Evolutionary conservation across 1,140 invertebrate genomes (phyloP).

Genomic region (Piezodorus guildinii): DNA sequence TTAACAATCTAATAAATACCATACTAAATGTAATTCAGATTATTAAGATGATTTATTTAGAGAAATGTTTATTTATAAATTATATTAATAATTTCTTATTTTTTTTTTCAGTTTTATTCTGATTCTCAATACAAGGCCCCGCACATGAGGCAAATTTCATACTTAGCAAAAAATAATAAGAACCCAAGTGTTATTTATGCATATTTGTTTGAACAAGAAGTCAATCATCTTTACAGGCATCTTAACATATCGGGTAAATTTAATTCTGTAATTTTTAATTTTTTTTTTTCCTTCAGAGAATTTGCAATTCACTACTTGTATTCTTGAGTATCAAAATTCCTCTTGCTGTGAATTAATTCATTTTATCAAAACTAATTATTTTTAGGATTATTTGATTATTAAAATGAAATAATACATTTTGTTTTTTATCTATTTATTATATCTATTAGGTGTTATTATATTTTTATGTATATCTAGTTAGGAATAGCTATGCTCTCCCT

Average conservation of each 20-base stretch:
- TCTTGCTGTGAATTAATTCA: background rate
- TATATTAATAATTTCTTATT: background rate
- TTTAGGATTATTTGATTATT: too few species aligned
- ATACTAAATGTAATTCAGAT: slow-evolving; percentile 28
- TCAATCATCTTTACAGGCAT: slow-evolving; percentile 35
- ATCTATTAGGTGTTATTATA: too few species aligned
- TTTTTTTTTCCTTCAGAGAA: background rate
- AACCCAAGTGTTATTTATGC: slow-evolving; percentile 32
- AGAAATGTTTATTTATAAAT: background rate
- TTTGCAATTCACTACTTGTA: background rate
- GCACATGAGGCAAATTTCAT: slow-evolving; percentile 30
- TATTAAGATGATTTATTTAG: too few species aligned
- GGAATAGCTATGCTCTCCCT: too few species aligned
- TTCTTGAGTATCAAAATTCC: background rate
- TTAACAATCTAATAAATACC: slow-evolving; percentile 29
- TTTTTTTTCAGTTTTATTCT: slow-evolving; percentile 33
- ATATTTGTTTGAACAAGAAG: slow-evolving; percentile 36
- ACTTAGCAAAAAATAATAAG: slow-evolving; percentile 21
- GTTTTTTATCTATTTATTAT: too few species aligned
- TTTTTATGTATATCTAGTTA: too few species aligned
- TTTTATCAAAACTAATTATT: background rate
- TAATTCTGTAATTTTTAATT: background rate
- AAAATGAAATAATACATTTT: too few species aligned
- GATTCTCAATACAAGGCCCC: slow-evolving; percentile 33
- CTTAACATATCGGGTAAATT: slow-evolving; percentile 35